Percentiles rank a stretch among this genome's conserved stretches.
phyloP scores from a whole-genome alignment of 2,888 invertebrate species.

The Parapristionchus giblindavisi region DNA sequence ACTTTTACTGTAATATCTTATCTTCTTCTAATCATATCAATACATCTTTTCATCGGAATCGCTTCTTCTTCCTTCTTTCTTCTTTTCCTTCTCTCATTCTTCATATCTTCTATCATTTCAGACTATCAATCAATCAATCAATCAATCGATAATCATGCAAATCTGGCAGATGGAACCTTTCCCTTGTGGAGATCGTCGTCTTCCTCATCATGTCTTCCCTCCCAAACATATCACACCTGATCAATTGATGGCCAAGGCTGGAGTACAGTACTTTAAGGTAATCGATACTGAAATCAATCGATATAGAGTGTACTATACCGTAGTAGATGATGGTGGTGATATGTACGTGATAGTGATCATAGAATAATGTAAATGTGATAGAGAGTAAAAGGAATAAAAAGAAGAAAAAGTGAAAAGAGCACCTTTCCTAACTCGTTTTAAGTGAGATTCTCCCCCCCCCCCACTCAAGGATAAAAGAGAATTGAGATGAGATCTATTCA shows the following conservation, averaged over 20 bases:
- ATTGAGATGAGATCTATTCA: not conserved
- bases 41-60: not conserved
- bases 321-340: not conserved
- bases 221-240: constrained; percentile 45
- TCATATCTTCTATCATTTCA: too few relatives aligned
- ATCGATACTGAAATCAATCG: not conserved
- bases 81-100: not conserved
- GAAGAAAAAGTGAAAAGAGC: too few relatives aligned
- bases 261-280: constrained; percentile 47
- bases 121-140: not conserved
- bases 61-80: not conserved
- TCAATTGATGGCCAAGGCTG: constrained; percentile 40
- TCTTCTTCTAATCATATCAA: too few relatives aligned
- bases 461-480: not conserved
- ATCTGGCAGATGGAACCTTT: constrained; percentile 50
- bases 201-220: constrained; percentile 50
- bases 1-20: too few relatives aligned
- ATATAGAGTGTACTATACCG: too few relatives aligned
- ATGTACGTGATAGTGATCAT: not conserved
- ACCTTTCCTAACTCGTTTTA: not conserved
- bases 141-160: constrained; percentile 40
- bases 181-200: constrained; percentile 48
- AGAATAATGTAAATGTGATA: not conserved
- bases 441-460: not conserved
- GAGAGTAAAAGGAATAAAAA: not conserved